Evolutionary conservation across 2,797 vertebrate genomes (phyloP).

Genomic region (Botia almorhae): DNA sequence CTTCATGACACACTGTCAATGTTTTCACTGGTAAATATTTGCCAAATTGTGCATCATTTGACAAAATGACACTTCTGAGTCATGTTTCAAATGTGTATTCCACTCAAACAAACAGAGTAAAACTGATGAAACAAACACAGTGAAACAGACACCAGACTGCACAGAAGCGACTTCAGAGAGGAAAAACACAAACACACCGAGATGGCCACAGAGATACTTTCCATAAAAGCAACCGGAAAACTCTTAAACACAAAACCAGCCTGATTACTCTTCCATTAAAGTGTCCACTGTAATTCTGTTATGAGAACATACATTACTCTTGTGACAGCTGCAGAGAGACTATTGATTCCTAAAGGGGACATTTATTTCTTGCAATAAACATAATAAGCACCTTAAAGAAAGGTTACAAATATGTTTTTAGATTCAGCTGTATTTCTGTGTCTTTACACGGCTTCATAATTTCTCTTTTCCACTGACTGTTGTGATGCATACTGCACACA

Average conservation of each 20-base stretch:
- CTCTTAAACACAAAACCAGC: constrained; percentile 1
- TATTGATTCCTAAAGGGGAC: background rate
- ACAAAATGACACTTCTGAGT: background rate
- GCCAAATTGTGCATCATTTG: background rate
- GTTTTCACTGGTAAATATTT: too few relatives aligned
- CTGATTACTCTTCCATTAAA: background rate
- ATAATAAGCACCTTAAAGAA: too few relatives aligned
- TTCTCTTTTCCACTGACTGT: too few relatives aligned
- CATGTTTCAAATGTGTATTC: background rate
- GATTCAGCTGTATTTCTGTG: too few relatives aligned
- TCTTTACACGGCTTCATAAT: too few relatives aligned
- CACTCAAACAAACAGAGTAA: background rate
- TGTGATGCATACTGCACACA: too few relatives aligned
- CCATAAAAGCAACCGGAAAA: constrained; percentile 21
- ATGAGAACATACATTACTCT: background rate
- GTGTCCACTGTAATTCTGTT: background rate
- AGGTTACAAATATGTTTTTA: too few relatives aligned
- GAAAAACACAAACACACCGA: constrained; percentile 15
- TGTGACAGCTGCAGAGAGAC: constrained; percentile 5
- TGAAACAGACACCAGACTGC: constrained; percentile 37
- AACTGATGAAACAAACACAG: background rate
- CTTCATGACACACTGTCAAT: background rate
- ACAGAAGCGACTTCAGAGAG: constrained; percentile 12
- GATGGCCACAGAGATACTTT: constrained; percentile 29
- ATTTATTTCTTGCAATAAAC: background rate